Evolutionary conservation across 1,140 invertebrate species (phyloP).

Genomic region (Lucilia sericata): DNA sequence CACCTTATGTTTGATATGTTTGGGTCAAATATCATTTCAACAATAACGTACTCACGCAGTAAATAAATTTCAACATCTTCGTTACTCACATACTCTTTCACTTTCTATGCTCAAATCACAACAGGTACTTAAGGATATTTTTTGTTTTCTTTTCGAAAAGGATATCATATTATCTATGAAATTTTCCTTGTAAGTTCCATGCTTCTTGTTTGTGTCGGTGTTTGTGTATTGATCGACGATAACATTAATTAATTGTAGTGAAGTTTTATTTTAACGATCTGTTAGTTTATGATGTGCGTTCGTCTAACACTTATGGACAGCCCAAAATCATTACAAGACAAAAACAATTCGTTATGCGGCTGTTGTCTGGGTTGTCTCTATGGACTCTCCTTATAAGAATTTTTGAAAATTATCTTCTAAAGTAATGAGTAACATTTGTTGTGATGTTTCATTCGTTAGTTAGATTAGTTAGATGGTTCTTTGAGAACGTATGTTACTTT

Average conservation of each 20-base stretch:
- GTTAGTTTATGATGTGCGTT: conserved; percentile 45
- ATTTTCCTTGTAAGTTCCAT: neutral
- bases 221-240: neutral
- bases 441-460: neutral
- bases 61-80: conserved; percentile 9
- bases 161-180: conserved; percentile 24
- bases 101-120: conserved; percentile 48
- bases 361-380: conserved; percentile 33
- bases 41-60: neutral
- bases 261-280: conserved; percentile 45
- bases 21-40: conserved; percentile 17
- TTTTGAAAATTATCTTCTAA: neutral
- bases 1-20: conserved; percentile 46
- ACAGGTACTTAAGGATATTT: conserved; percentile 44
- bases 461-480: too few species aligned
- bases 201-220: neutral
- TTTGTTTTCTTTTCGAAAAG: neutral
- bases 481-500: conserved; percentile 29
- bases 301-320: conserved; percentile 43
- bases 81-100: conserved; percentile 40
- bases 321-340: neutral
- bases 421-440: conserved; percentile 34
- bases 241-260: conserved; percentile 34
- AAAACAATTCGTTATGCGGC: conserved; percentile 47
- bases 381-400: neutral